A percentile compares a stretch with the other conserved stretches of the same genome.
Evolutionary conservation across 2,113 vertebrate species (phyloP).

Genomic region (Coptodon bakossiorum): DNA sequence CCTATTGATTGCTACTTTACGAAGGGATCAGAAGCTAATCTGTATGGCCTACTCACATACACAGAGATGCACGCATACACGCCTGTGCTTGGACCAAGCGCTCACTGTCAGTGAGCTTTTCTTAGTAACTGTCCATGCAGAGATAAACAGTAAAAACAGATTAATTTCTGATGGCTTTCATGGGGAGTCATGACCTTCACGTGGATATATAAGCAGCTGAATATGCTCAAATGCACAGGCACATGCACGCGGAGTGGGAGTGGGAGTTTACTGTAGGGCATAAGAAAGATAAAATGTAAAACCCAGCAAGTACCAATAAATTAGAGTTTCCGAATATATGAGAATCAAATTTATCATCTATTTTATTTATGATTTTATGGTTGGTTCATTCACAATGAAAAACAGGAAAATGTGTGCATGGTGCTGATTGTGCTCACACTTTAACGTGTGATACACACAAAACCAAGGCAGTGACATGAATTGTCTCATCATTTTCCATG

Average conservation of each 20-base stretch:
- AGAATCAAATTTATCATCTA: neutral
- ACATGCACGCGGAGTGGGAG: accelerated
- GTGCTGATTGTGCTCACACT: neutral
- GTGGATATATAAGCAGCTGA: neutral
- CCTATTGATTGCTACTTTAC: slow-evolving; percentile 55
- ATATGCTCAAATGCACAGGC: neutral
- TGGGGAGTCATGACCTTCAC: neutral
- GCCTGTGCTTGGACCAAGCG: neutral
- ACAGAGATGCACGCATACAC: neutral
- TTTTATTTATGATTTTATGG: neutral
- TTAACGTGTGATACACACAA: neutral
- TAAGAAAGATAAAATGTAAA: neutral
- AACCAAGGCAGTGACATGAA: neutral
- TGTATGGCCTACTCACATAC: slow-evolving; percentile 8
- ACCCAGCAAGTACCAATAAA: neutral
- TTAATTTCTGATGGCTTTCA: neutral
- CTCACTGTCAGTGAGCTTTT: neutral
- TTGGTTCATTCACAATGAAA: neutral
- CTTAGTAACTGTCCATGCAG: neutral
- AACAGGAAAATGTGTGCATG: neutral
- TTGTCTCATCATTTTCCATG: neutral
- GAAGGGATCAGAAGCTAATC: slow-evolving; percentile 47
- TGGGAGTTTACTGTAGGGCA: neutral
- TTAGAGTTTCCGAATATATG: neutral
- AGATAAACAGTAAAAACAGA: neutral